A percentile compares a stretch with the other conserved stretches of the same genome.
Evolutionary conservation across 2,113 vertebrate species (phyloP).

Genomic region (Chlamydotis undulata): DNA sequence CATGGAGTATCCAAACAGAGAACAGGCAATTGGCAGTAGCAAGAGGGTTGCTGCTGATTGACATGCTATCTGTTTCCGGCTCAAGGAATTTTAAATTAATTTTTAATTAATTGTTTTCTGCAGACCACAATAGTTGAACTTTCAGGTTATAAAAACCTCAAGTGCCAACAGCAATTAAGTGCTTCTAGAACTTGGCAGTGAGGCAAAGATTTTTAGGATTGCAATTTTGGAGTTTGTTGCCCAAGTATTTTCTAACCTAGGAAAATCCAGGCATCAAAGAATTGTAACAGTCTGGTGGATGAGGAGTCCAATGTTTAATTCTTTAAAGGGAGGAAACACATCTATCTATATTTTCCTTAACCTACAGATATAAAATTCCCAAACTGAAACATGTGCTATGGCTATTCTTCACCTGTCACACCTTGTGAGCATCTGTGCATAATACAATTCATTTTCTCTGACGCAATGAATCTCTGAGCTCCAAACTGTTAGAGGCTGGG

Average conservation of each 20-base stretch:
- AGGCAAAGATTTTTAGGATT: neutral
- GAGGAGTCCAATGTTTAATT: neutral
- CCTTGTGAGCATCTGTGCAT: neutral
- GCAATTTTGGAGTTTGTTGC: neutral
- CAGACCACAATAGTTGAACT: neutral
- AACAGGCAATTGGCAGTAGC: neutral
- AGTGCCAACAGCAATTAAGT: neutral
- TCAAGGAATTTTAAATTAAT: neutral
- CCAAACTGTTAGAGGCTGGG: neutral
- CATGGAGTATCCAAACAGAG: neutral
- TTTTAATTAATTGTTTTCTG: neutral
- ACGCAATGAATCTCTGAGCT: neutral
- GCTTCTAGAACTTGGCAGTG: neutral
- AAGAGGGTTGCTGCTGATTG: neutral
- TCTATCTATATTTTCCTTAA: neutral
- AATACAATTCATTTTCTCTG: neutral
- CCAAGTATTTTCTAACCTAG: neutral
- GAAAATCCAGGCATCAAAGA: neutral
- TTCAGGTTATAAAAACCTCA: neutral
- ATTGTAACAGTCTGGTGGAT: neutral
- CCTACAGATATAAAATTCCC: neutral
- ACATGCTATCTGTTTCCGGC: neutral
- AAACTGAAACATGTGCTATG: neutral
- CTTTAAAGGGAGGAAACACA: neutral
- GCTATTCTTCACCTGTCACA: neutral